Percentiles rank a stretch among this genome's conserved stretches.
Evolutionary conservation across 2,113 vertebrate genomes (phyloP).

Genomic region (Acanthisitta chloris): DNA sequence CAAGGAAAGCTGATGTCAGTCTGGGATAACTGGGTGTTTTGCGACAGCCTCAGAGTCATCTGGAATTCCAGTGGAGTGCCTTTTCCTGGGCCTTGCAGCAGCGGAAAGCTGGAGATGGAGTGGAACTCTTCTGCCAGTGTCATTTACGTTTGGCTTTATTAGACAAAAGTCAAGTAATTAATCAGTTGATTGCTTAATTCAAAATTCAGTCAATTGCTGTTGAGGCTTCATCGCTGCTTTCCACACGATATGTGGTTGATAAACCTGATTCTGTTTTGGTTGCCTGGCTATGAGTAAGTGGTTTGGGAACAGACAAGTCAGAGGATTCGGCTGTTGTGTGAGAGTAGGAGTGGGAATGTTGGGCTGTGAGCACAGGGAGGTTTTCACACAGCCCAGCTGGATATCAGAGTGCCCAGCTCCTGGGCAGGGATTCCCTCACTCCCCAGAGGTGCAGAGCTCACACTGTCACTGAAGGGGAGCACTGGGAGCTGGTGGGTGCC

Average conservation of each 20-base stretch:
- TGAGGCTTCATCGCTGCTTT: slow-evolving; percentile 29
- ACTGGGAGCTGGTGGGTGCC: neutral
- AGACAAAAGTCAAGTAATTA: slow-evolving; percentile 61
- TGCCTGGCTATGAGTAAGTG: neutral
- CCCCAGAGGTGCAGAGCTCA: neutral
- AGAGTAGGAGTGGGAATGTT: neutral
- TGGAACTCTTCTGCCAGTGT: neutral
- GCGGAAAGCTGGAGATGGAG: neutral
- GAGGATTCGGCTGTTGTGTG: neutral
- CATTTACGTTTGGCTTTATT: slow-evolving; percentile 59
- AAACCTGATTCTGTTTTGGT: neutral
- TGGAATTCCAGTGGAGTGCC: neutral
- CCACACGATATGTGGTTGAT: slow-evolving; percentile 23
- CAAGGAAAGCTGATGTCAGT: neutral
- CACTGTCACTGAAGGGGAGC: accelerated
- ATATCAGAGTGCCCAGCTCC: neutral
- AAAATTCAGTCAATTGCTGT: slow-evolving; percentile 10
- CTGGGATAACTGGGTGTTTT: neutral
- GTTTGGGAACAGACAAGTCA: neutral
- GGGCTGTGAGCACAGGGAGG: neutral
- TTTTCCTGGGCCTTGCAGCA: neutral
- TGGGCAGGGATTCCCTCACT: no score
- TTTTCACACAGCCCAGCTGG: neutral
- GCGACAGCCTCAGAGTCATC: neutral
- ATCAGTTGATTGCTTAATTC: slow-evolving; percentile 60